Base-by-base conservation (phyloP, 1,140 invertebrate genomes). In the Trichogramma pretiosum region DNA sequence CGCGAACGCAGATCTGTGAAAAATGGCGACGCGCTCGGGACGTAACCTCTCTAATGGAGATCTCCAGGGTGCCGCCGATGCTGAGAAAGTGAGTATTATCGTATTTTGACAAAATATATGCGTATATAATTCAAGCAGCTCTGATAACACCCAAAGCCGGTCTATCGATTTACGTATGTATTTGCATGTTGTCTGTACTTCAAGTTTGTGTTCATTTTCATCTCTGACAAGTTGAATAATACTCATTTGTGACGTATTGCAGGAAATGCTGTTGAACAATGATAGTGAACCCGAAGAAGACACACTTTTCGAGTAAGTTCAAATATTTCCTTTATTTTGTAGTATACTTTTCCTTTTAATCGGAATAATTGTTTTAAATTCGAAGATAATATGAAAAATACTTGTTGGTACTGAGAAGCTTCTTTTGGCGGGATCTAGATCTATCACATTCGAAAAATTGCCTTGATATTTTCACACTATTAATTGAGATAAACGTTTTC, bases 231-330 rank as follows among this genome's bases (percentile, higher is more conserved):
- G n/a, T n/a, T n/a, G n/a, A n/a, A 32, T 44, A 14, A 40, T 41
- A 37, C 26, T 34, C 35, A 24, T 48, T 16, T 36, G 32, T 47
- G 24, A 14, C 39, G 45, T 47, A 24, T 57, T 47, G 16, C 23
- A 70, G 67, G 65, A 68, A 28, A 50, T 45, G 9, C 46, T 70
- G 18, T 49, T 70, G 44, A 64, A 70, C 9, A 61, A 67, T 45
- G 66, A 70, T 46, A 68, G 66, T 17, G 67, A 70, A 32, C 54
- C 44, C 13, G 66, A 70, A 21, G 64, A 70, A 23, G 62, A 67
- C 32, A 61, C 60, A 42, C 28, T 68, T 23, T 68, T 61, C 26
- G 62, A 59, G 67, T 68, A 55, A 42, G 57, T 59, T 39, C 53
- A 41, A 40, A 23, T 43, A 38, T 39, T 26, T 40, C 2, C 8